These are phyloP conservation scores for Actinernus sp. DNA, from an alignment of 92 coral and sea anemone genomes.

Conservation along the genomic window DNA sequence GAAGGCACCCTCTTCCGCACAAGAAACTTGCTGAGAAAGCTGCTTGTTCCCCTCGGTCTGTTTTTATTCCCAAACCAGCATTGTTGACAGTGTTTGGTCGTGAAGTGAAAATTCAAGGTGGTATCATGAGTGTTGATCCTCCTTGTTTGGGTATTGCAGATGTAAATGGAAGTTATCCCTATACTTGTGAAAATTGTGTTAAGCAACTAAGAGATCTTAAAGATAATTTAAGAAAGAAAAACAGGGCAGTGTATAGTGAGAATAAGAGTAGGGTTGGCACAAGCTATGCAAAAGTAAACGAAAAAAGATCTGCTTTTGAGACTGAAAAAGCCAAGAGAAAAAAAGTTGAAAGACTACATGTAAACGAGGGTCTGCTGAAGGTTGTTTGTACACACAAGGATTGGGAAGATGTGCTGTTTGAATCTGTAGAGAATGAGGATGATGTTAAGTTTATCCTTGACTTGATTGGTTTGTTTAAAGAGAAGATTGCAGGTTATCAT, in stretches of 20 bases:
- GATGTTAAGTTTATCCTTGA: conserved; percentile 20
- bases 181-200: background rate
- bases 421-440: conserved; percentile 14
- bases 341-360: background rate
- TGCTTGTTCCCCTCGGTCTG: background rate
- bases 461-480: conserved; percentile 18
- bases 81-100: background rate
- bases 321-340: too few species aligned
- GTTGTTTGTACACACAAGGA: conserved; percentile 4
- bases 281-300: too few species aligned
- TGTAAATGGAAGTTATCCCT: background rate
- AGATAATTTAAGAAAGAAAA: background rate
- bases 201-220: background rate
- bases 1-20: background rate
- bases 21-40: background rate
- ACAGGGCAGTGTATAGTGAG: background rate
- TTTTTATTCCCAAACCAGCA: background rate
- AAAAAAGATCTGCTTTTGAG: too few species aligned
- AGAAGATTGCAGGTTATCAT: conserved; percentile 1
- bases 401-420: conserved; percentile 26
- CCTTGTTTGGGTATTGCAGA: background rate
- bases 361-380: conserved; percentile 12
- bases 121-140: background rate
- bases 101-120: background rate
- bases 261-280: too few species aligned